These are phyloP conservation scores for Apeltes quadracus DNA, from an alignment of 2,113 vertebrate species.

Conservation along the genomic window DNA sequence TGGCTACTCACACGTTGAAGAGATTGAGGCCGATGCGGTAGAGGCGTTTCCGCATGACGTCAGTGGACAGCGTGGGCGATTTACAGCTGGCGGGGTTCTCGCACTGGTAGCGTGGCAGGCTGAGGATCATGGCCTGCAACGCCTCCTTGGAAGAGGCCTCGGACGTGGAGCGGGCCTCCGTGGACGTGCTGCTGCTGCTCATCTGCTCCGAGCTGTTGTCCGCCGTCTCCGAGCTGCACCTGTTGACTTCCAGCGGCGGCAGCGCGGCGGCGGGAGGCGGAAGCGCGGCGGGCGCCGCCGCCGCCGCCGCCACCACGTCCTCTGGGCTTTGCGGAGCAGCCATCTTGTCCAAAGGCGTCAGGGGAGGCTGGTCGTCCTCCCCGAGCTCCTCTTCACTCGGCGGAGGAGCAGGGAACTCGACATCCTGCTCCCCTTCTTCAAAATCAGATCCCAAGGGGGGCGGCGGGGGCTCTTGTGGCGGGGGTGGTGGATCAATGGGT, in stretches of 20 bases:
- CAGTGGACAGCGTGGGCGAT: slow-evolving; percentile 95
- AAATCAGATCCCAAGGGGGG: slow-evolving; percentile 67
- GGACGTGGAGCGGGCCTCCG: slow-evolving; percentile 90
- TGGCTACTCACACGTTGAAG: slow-evolving; percentile 94
- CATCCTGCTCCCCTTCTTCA: slow-evolving; percentile 60
- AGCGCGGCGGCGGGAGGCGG: slow-evolving; percentile 61
- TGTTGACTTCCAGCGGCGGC: slow-evolving; percentile 78
- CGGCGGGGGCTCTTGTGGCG: slow-evolving; percentile 69
- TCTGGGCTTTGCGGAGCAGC: slow-evolving; percentile 62
- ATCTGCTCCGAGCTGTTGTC: slow-evolving; percentile 91
- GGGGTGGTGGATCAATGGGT: slow-evolving; percentile 58
- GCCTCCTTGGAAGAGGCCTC: slow-evolving; percentile 91
- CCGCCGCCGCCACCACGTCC: slow-evolving; percentile 45
- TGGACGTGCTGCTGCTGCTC: slow-evolving; percentile 94
- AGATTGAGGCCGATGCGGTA: slow-evolving; percentile 99
- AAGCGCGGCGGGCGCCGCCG: slow-evolving; percentile 44
- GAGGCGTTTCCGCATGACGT: slow-evolving; percentile 95
- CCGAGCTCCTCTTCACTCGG: slow-evolving; percentile 75
- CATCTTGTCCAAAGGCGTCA: slow-evolving; percentile 73
- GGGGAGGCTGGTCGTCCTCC: slow-evolving; percentile 63
- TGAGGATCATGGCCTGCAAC: slow-evolving; percentile 97
- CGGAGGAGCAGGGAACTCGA: slow-evolving; percentile 81
- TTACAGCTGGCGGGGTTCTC: slow-evolving; percentile 96
- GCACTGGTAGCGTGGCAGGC: slow-evolving; percentile 95
- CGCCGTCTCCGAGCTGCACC: slow-evolving; percentile 82